A percentile compares a stretch with the other conserved stretches of the same genome.
Evolutionary conservation across 1,140 invertebrate species (phyloP).

Genomic region (Melanaphis sacchari): DNA sequence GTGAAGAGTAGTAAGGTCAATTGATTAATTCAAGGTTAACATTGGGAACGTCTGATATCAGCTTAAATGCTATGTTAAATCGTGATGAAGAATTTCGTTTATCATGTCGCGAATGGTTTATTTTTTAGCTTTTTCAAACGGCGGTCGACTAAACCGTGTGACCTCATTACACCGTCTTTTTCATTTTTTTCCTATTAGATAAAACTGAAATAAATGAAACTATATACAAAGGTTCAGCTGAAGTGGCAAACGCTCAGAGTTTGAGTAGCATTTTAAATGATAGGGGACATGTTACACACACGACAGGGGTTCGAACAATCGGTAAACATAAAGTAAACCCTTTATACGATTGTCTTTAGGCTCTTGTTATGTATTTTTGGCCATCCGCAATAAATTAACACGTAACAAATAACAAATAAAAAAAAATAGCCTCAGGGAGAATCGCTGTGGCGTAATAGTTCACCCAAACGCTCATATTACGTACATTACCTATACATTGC

Average conservation of each 20-base stretch:
- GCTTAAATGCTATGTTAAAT: neutral
- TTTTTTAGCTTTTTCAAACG: neutral
- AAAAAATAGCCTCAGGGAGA: slow-evolving; percentile 30
- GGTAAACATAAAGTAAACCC: slow-evolving; percentile 49
- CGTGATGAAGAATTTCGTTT: neutral
- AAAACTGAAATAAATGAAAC: slow-evolving; percentile 23
- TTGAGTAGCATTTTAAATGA: slow-evolving; percentile 43
- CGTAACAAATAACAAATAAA: neutral
- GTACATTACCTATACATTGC: too few species aligned
- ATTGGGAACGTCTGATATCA: neutral
- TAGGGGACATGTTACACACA: slow-evolving; percentile 53
- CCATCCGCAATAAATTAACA: slow-evolving; percentile 30
- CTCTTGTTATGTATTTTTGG: slow-evolving; percentile 35
- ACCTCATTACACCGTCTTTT: slow-evolving; percentile 24
- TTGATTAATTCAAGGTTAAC: slow-evolving; percentile 37
- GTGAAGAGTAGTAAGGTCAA: neutral
- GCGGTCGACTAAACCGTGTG: slow-evolving; percentile 6
- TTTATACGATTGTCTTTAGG: slow-evolving; percentile 49
- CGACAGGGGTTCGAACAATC: slow-evolving; percentile 37
- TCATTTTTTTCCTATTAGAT: neutral
- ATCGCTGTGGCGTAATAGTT: slow-evolving; percentile 24
- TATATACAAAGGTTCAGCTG: slow-evolving; percentile 19
- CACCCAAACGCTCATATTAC: neutral
- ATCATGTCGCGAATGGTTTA: neutral
- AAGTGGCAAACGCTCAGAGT: slow-evolving; percentile 26